Conservation (phyloP, 1,140 invertebrate genomes). For the Subanguina moxae region DNA sequence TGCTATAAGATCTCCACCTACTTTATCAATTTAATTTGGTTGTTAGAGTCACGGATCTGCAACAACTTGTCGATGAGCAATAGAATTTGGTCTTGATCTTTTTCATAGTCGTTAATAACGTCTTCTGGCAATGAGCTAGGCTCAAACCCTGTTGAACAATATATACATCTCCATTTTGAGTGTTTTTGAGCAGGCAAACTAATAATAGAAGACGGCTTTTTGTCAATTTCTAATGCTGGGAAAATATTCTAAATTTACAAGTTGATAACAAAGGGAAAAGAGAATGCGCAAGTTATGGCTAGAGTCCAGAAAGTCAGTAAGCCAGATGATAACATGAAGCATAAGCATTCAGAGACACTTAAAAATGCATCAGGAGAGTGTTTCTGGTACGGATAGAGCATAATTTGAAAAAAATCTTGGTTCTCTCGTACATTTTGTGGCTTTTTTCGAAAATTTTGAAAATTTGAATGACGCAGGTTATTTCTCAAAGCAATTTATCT, state of each 20-base stretch:
- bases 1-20: not conserved
- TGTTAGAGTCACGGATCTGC: not conserved
- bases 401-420: too few relatives aligned
- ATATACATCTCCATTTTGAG: constrained; percentile 1
- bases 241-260: not conserved
- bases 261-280: too few relatives aligned
- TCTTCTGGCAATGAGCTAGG: not conserved
- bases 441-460: not conserved
- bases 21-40: constrained; percentile 1
- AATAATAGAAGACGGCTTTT: not conserved
- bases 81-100: not conserved
- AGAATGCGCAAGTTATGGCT: too few relatives aligned
- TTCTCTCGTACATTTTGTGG: too few relatives aligned
- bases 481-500: not conserved
- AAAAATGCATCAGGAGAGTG: too few relatives aligned
- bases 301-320: too few relatives aligned
- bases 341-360: too few relatives aligned
- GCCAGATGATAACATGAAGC: too few relatives aligned
- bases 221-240: not conserved
- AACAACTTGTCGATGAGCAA: not conserved
- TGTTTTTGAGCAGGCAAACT: not conserved
- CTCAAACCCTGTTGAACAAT: not conserved
- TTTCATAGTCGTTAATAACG: not conserved
- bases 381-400: too few relatives aligned
- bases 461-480: not conserved